Conservation (phyloP, 2,888 invertebrate species). For the Geophilus truncorum region DNA sequence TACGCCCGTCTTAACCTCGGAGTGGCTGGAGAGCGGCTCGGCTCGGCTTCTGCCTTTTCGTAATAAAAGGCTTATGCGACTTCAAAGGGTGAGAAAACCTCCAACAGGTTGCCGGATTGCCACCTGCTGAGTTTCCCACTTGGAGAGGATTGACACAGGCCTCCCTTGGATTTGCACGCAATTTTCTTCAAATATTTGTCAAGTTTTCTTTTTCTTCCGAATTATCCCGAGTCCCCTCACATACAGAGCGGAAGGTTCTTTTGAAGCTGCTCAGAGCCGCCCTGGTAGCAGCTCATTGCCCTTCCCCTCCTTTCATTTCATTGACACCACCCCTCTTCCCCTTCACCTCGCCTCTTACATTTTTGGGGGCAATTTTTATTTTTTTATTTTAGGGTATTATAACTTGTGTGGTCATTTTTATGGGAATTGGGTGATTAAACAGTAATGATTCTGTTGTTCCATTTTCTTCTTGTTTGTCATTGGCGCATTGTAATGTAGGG, state of each 20-base stretch:
- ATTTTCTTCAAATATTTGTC: slow-evolving; percentile 27
- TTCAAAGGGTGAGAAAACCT: not conserved
- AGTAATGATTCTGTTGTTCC: not conserved
- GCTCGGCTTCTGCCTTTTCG: not conserved
- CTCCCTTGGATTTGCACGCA: slow-evolving; percentile 27
- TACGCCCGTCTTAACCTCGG: not conserved
- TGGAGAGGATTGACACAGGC: slow-evolving; percentile 25
- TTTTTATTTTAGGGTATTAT: not conserved
- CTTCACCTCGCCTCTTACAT: not conserved
- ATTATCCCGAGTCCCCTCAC: not conserved
- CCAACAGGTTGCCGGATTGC: slow-evolving; percentile 21
- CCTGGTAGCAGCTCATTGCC: slow-evolving; percentile 23
- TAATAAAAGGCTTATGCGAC: slow-evolving; percentile 16
- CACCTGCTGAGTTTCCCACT: slow-evolving; percentile 25
- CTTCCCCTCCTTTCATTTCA: slow-evolving; percentile 20
- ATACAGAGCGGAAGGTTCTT: not conserved
- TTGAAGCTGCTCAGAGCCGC: slow-evolving; percentile 8
- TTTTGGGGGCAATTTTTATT: not conserved
- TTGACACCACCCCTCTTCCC: not conserved
- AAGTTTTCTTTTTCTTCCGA: slow-evolving; percentile 18
- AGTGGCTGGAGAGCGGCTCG: not conserved
- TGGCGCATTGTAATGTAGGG: not conserved
- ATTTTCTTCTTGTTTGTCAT: slow-evolving; percentile 4
- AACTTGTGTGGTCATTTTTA: not conserved
- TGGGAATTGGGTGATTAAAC: not conserved